Conservation (phyloP, 2,888 invertebrate genomes). For the Odontomyia ornata region DNA sequence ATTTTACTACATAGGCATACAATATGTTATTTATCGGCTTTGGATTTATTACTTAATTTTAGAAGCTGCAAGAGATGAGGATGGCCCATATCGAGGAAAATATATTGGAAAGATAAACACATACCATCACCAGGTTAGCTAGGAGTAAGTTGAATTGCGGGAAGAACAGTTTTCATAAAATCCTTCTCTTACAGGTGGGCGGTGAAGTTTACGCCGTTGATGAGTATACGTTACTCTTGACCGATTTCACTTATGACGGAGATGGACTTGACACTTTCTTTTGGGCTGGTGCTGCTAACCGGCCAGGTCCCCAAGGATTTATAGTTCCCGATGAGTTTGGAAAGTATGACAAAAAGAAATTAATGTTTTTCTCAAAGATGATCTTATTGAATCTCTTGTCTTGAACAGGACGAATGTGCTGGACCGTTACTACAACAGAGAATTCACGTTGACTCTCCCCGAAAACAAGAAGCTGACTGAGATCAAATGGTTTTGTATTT, state of each 20-base stretch:
- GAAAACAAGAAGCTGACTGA: slow-evolving; percentile 87
- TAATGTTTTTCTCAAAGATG: not conserved
- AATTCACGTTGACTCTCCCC: slow-evolving; percentile 82
- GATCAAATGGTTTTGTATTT: slow-evolving; percentile 89
- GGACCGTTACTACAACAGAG: slow-evolving; percentile 85
- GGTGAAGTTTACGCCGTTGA: slow-evolving; percentile 91
- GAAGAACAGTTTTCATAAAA: not conserved
- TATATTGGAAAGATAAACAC: slow-evolving; percentile 86
- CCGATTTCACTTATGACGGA: slow-evolving; percentile 88
- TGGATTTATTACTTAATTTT: slow-evolving; percentile 35
- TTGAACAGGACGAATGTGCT: slow-evolving; percentile 79
- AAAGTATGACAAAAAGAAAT: slow-evolving; percentile 72
- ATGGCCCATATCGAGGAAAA: slow-evolving; percentile 81
- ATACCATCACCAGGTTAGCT: slow-evolving; percentile 80
- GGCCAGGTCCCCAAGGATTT: slow-evolving; percentile 90
- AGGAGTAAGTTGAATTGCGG: not conserved
- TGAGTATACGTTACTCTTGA: slow-evolving; percentile 81
- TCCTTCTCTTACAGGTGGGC: slow-evolving; percentile 71
- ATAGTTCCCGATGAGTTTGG: slow-evolving; percentile 89
- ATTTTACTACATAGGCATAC: too few species aligned
- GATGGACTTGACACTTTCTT: slow-evolving; percentile 92
- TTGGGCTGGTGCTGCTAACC: slow-evolving; percentile 88
- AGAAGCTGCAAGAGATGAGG: slow-evolving; percentile 68
- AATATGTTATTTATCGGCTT: too few species aligned
- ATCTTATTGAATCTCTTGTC: not conserved